Base-by-base conservation (phyloP, 2,888 invertebrate genomes). In the Oscheius sp. region DNA sequence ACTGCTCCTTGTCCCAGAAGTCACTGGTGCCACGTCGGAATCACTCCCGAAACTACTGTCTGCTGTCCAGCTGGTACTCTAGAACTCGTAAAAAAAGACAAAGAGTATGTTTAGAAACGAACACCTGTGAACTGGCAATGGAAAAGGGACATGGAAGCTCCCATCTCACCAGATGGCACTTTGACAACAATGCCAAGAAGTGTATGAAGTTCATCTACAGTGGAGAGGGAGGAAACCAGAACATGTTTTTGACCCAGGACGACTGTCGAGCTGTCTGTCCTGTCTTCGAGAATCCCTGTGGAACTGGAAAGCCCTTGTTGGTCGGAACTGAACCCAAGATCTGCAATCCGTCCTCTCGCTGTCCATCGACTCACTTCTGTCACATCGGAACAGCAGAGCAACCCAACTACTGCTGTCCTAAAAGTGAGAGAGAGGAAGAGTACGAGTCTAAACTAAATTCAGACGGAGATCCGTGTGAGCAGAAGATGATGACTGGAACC, bases 291-390 rank as follows among this genome's bases (percentile, higher is more conserved):
- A 88, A 88, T 60, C 86, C 88, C 35, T 88, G 88, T 71, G 79
- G 80, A 53, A 76, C 63, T 57, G 84, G 84, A 63, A 82, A 82
- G 48, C 84, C 84, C 35, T 76, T 84, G 13, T 65, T 84, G 71
- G 75, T 84, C 48, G 84, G 82, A 75, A 53, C 76, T 2, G 77
- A 78, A 35, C 84, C 84, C 42, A 84, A 84, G 73, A 71, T 78
- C 13, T 53, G 48, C n/a, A 37, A 11, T 53, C 55, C 51, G 2
- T 21, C 53, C 42, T 75, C 78, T 68, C 74, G 86, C 47, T 88
- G 88, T 65, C 88, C 88, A 10, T 83, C 81, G 42, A 87, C 86
- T n/a, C 87, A 88, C 71, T 88, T 85, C 83, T 88, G 88, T 63
- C 88, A 88, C 72, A 82, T 89, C 66, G 86, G 88, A 53, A 73